phyloP scores from a whole-genome alignment of 2,113 vertebrate species.

The Mastomys coucha region DNA sequence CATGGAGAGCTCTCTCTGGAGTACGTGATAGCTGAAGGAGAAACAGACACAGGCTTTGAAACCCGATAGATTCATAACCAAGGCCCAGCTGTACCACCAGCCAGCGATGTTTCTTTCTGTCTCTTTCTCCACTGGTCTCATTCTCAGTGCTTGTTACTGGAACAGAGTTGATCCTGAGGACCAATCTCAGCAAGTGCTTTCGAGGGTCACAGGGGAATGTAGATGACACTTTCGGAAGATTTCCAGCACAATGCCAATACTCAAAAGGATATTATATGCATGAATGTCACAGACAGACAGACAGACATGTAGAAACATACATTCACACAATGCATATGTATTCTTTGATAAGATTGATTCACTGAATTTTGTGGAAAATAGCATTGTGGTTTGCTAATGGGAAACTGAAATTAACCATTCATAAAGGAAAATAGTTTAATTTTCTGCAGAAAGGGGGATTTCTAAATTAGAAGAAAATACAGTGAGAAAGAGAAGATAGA shows the following conservation, averaged over 20 bases:
- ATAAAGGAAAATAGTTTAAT: background rate
- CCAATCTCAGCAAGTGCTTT: background rate
- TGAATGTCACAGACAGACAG: background rate
- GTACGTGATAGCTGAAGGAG: background rate
- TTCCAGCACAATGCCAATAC: background rate
- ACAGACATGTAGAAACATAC: background rate
- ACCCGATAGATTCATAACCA: background rate
- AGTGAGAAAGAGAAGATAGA: background rate
- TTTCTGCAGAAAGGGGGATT: constrained; percentile 42
- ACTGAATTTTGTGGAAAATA: constrained; percentile 44
- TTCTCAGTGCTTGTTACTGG: background rate
- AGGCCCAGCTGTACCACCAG: background rate
- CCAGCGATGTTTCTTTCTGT: background rate
- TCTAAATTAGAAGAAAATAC: constrained; percentile 11
- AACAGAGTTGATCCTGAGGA: background rate
- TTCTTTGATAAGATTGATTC: constrained; percentile 33
- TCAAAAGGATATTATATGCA: background rate
- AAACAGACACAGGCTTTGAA: background rate
- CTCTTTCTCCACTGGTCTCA: background rate
- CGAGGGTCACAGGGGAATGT: background rate
- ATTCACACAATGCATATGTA: background rate
- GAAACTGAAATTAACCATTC: constrained; percentile 49
- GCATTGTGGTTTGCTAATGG: background rate
- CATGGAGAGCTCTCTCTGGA: background rate
- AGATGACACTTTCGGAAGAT: background rate